Conservation (phyloP, 1,140 invertebrate genomes). For the Bilobella aurantiaca region DNA sequence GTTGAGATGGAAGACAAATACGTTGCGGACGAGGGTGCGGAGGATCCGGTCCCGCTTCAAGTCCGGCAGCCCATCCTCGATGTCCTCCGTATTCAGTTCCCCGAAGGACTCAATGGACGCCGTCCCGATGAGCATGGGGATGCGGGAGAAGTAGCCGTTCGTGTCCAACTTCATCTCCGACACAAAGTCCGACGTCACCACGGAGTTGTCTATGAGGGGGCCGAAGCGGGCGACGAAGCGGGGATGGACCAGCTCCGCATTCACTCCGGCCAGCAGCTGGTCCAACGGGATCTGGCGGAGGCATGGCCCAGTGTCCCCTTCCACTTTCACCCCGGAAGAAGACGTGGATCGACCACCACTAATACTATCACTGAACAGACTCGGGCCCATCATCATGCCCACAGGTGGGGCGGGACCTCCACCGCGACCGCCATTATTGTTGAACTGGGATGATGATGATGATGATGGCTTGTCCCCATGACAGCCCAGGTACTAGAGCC, state of each 20-base stretch:
- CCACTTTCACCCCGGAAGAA: no score
- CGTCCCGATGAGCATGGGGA: slow-evolving; percentile 30
- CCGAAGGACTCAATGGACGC: slow-evolving; percentile 58
- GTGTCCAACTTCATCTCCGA: slow-evolving; percentile 37
- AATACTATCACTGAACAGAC: no score
- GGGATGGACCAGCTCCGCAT: slow-evolving; percentile 59
- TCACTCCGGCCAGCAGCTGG: slow-evolving; percentile 52
- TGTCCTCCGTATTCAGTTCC: slow-evolving; percentile 55
- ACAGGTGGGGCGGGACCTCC: slow-evolving; percentile 37
- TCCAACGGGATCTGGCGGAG: slow-evolving; percentile 59
- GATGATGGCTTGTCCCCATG: no score
- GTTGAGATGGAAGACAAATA: slow-evolving; percentile 77
- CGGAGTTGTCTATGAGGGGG: slow-evolving; percentile 70
- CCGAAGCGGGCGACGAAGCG: slow-evolving; percentile 76
- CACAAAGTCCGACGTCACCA: slow-evolving; percentile 41
- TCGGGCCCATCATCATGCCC: no score
- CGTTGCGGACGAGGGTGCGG: slow-evolving; percentile 75
- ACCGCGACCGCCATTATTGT: background rate
- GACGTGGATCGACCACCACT: no score
- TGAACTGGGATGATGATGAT: background rate
- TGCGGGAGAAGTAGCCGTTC: slow-evolving; percentile 22
- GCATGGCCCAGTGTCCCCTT: slow-evolving; percentile 75
- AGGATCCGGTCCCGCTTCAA: slow-evolving; percentile 69
- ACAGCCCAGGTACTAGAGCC: slow-evolving; percentile 65
- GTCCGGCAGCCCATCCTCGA: slow-evolving; percentile 75